phyloP scores from a whole-genome alignment of 2,113 vertebrate genomes.

The Aythya baeri region DNA sequence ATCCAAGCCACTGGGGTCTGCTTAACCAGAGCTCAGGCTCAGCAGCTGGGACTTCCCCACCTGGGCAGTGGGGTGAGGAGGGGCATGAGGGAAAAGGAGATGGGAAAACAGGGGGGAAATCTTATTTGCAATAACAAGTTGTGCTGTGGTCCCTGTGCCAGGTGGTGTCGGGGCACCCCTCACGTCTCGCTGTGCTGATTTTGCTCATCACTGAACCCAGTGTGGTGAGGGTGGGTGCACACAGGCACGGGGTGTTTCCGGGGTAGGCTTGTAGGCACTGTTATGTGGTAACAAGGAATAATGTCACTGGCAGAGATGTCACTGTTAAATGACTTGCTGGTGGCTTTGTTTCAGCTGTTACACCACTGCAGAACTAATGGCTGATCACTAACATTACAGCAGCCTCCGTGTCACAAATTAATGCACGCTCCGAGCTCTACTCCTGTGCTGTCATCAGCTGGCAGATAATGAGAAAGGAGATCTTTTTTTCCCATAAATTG shows the following conservation, averaged over 20 bases:
- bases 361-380: not conserved
- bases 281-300: not conserved
- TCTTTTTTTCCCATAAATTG: not conserved
- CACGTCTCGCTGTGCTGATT: fast-evolving
- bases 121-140: not conserved
- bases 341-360: not conserved
- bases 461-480: not conserved
- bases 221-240: fast-evolving
- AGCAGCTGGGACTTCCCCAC: too few species aligned
- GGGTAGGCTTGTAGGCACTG: not conserved
- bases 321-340: not conserved
- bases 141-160: fast-evolving
- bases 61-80: not conserved
- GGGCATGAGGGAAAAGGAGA: fast-evolving
- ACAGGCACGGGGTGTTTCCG: not conserved
- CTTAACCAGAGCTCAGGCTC: not conserved
- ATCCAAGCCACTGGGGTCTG: not conserved
- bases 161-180: not conserved
- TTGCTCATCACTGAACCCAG: not conserved
- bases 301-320: not conserved
- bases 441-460: not conserved
- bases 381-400: not conserved
- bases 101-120: not conserved
- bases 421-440: not conserved
- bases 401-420: not conserved